Evolutionary conservation across 2,888 invertebrate species (phyloP).

Genomic region (Standfussiana lucernea): DNA sequence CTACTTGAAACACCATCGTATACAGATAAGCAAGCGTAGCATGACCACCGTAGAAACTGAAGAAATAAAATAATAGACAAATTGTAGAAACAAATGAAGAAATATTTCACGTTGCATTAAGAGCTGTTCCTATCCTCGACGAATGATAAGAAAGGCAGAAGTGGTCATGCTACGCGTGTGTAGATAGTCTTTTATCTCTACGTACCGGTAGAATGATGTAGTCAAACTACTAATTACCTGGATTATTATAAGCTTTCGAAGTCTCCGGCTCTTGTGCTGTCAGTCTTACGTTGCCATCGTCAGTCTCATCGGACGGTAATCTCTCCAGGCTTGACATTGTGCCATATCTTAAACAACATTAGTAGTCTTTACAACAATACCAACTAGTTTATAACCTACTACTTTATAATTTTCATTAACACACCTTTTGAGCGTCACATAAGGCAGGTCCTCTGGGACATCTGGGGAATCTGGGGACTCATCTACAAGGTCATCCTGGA

Average conservation of each 20-base stretch:
- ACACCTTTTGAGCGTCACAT: conserved; percentile 92
- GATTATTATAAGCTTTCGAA: conserved; percentile 78
- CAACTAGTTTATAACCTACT: conserved; percentile 28
- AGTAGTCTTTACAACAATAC: conserved; percentile 56
- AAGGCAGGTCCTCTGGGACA: conserved; percentile 93
- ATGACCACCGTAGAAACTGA: not conserved
- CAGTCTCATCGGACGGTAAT: conserved; percentile 92
- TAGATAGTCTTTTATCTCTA: not conserved
- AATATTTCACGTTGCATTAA: not conserved
- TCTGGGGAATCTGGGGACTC: conserved; percentile 93
- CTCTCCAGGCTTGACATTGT: conserved; percentile 94
- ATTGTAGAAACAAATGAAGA: not conserved
- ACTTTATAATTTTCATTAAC: conserved; percentile 52
- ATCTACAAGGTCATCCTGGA: conserved; percentile 90
- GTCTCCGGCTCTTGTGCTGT: conserved; percentile 83
- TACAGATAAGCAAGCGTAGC: not conserved
- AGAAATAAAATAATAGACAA: not conserved
- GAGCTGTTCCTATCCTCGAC: not conserved
- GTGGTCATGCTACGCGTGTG: not conserved
- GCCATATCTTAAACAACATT: conserved; percentile 89
- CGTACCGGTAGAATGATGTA: not conserved
- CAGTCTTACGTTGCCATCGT: conserved; percentile 90
- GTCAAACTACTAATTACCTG: conserved; percentile 72
- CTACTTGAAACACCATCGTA: not conserved
- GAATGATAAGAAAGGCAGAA: not conserved